Conservation (phyloP, 1,140 invertebrate species). For the Bradysia coprophila region DNA sequence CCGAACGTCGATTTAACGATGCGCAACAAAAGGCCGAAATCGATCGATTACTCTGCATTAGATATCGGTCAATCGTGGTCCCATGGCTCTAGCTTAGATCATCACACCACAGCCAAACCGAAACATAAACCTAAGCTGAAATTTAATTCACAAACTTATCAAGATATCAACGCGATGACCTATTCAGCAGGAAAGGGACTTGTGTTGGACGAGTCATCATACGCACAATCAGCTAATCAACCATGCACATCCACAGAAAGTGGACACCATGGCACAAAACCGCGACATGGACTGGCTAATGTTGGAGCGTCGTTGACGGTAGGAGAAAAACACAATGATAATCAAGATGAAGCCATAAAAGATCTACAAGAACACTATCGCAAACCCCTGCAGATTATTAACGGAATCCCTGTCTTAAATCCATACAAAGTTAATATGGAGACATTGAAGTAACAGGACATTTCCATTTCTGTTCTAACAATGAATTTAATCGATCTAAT, state of each 20-base stretch:
- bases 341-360: conserved; percentile 8
- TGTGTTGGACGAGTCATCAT: background rate
- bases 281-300: background rate
- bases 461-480: background rate
- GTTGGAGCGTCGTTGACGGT: background rate
- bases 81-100: background rate
- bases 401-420: conserved; percentile 7
- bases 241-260: conserved; percentile 3
- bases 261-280: background rate
- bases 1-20: background rate
- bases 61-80: conserved; percentile 3
- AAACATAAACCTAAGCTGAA: conserved; percentile 15
- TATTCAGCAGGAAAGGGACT: conserved; percentile 9
- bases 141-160: conserved; percentile 21
- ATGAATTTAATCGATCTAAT: no score
- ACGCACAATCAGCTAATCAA: conserved; percentile 7
- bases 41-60: conserved; percentile 3
- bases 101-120: conserved; percentile 18
- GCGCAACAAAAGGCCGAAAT: background rate
- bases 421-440: conserved; percentile 15
- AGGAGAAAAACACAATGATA: conserved; percentile 12
- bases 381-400: conserved; percentile 9
- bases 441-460: background rate
- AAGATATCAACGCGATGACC: conserved; percentile 20
- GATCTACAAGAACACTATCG: conserved; percentile 15